Percentiles rank a stretch among this genome's conserved stretches.
phyloP scores from a whole-genome alignment of 2,888 invertebrate genomes.

The Gryllus longicercus region DNA sequence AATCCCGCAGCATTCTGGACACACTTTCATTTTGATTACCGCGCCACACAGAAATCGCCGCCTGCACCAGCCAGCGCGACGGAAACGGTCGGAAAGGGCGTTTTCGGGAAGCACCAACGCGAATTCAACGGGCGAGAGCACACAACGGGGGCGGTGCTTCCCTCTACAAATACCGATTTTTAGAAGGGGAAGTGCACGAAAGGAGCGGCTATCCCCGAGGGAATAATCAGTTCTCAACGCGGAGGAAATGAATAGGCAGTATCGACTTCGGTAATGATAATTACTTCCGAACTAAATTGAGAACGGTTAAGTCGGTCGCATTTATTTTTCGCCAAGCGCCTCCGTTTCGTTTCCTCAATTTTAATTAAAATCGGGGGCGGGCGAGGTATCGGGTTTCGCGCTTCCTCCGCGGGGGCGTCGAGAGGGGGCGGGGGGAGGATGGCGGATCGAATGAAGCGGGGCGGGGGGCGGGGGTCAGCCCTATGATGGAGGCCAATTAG shows the following conservation, averaged over 20 bases:
- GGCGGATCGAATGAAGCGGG: neutral
- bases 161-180: too few species aligned
- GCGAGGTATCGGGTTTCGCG: neutral
- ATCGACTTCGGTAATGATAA: neutral
- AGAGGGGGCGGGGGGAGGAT: neutral
- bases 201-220: neutral
- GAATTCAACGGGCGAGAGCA: too few species aligned
- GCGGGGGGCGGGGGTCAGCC: neutral
- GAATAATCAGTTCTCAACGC: neutral
- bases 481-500: neutral
- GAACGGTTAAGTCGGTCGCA: conserved; percentile 17
- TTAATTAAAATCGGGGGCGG: neutral
- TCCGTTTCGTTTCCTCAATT: neutral
- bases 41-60: too few species aligned
- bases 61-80: too few species aligned
- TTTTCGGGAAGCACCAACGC: too few species aligned
- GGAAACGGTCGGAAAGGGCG: too few species aligned
- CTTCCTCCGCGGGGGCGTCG: neutral
- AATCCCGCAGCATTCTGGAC: too few species aligned
- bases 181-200: too few species aligned
- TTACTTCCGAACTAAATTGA: conserved; percentile 9
- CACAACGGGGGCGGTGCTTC: too few species aligned
- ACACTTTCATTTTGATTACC: too few species aligned
- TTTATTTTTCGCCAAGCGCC: neutral
- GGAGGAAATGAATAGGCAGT: neutral